Percentiles rank a stretch among this genome's conserved stretches.
Evolutionary conservation across 2,113 vertebrate genomes (phyloP).

Genomic region (Sander vitreus): DNA sequence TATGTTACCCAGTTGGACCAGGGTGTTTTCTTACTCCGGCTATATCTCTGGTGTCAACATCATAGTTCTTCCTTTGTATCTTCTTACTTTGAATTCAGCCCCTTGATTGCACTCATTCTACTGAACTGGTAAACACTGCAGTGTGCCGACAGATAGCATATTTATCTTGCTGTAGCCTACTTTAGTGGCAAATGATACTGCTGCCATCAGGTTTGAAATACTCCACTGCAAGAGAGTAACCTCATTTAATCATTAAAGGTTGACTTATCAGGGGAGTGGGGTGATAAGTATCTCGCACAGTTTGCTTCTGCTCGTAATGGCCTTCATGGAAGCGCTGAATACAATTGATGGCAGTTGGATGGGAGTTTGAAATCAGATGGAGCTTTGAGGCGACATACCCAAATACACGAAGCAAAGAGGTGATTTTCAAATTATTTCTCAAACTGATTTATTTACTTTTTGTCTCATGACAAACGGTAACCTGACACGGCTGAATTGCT

Average conservation of each 20-base stretch:
- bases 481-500: slow-evolving; percentile 95
- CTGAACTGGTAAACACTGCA: slow-evolving; percentile 62
- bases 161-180: slow-evolving; percentile 56
- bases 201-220: slow-evolving; percentile 59
- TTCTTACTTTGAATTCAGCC: slow-evolving; percentile 37
- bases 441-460: slow-evolving; percentile 52
- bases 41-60: slow-evolving; percentile 73
- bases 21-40: slow-evolving; percentile 57
- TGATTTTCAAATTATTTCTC: slow-evolving; percentile 75
- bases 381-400: slow-evolving; percentile 80
- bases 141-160: slow-evolving; percentile 32
- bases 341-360: slow-evolving; percentile 2
- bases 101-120: slow-evolving; percentile 41
- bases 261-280: slow-evolving; percentile 64
- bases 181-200: slow-evolving; percentile 48
- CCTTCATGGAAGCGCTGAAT: slow-evolving; percentile 80
- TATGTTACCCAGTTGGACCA: slow-evolving; percentile 61
- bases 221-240: slow-evolving; percentile 38
- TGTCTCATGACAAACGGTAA: slow-evolving; percentile 93
- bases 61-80: slow-evolving; percentile 59
- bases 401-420: slow-evolving; percentile 85
- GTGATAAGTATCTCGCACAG: slow-evolving; percentile 57
- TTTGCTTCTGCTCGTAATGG: slow-evolving; percentile 70
- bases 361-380: slow-evolving; percentile 54
- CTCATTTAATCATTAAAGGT: slow-evolving; percentile 75